Evolutionary conservation across 1,140 invertebrate genomes (phyloP).

Genomic region (Theocolax elegans): DNA sequence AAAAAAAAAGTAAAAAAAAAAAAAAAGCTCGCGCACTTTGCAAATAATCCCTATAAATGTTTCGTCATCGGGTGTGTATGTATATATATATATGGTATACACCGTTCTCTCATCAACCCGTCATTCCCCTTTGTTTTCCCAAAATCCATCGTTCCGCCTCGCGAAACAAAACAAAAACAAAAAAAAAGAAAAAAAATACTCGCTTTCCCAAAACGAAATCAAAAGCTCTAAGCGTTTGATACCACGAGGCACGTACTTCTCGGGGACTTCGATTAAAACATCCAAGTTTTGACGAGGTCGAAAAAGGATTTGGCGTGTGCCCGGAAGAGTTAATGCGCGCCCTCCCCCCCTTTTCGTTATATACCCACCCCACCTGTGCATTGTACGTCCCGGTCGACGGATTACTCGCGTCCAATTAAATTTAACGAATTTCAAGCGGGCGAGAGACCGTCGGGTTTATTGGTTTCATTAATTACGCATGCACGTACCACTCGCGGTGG

Average conservation of each 20-base stretch:
- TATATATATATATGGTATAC: too few species aligned
- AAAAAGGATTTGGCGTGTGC: too few species aligned
- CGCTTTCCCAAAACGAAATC: too few species aligned
- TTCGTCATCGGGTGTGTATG: too few species aligned
- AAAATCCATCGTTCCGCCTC: neutral
- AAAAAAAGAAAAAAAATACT: neutral
- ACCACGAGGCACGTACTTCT: neutral
- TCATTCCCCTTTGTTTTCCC: neutral
- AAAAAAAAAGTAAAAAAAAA: too few species aligned
- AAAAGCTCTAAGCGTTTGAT: neutral
- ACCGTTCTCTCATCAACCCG: too few species aligned
- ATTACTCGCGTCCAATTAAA: conserved; percentile 65
- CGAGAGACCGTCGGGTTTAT: conserved; percentile 52
- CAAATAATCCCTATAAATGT: too few species aligned
- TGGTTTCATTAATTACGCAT: conserved; percentile 67
- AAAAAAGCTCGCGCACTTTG: too few species aligned
- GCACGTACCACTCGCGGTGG: conserved; percentile 35
- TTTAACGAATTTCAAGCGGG: conserved; percentile 61
- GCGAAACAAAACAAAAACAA: neutral
- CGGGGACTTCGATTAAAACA: conserved; percentile 3
- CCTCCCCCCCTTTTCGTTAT: neutral
- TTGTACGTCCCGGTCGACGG: conserved; percentile 38
- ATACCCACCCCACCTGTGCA: too few species aligned
- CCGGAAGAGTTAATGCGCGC: too few species aligned
- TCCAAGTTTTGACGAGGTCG: neutral